Percentiles rank a stretch among this genome's conserved stretches.
phyloP scores from a whole-genome alignment of 2,888 invertebrate genomes.

The Formica aserva region DNA sequence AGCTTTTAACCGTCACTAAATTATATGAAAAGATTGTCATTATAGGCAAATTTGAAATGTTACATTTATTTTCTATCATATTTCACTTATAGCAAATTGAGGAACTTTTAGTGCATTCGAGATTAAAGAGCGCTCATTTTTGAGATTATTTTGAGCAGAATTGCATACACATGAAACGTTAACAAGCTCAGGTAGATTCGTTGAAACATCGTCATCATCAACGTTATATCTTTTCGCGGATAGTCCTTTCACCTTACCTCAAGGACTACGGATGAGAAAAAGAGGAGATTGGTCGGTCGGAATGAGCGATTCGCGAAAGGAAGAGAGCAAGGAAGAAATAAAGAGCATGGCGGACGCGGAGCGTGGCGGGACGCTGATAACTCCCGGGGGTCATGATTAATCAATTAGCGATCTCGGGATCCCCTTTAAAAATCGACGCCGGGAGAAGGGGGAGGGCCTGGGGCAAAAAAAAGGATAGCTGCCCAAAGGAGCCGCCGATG shows the following conservation, averaged over 20 bases:
- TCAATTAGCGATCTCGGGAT: constrained; percentile 83
- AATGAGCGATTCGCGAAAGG: constrained; percentile 30
- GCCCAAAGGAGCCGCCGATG: constrained; percentile 82
- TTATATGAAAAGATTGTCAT: neutral
- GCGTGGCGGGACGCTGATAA: constrained; percentile 43
- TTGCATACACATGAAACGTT: neutral
- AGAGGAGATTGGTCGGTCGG: constrained; percentile 27
- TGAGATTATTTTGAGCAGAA: neutral
- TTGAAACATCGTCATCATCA: constrained; percentile 35
- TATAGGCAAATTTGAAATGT: neutral
- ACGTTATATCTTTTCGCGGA: constrained; percentile 43
- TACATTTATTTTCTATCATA: neutral
- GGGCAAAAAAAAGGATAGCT: constrained; percentile 70
- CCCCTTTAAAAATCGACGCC: constrained; percentile 79
- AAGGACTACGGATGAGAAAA: constrained; percentile 38
- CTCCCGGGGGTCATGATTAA: constrained; percentile 82
- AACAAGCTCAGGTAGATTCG: constrained; percentile 22
- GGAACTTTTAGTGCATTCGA: neutral
- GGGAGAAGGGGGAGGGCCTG: constrained; percentile 37
- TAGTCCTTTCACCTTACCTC: constrained; percentile 44
- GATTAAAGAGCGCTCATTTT: neutral
- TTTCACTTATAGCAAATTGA: neutral
- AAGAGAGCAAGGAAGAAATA: constrained; percentile 43
- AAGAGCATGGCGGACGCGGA: constrained; percentile 40
- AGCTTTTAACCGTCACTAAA: neutral